Evolutionary conservation across 2,888 invertebrate genomes (phyloP).

Genomic region (Nowickia ferox): DNA sequence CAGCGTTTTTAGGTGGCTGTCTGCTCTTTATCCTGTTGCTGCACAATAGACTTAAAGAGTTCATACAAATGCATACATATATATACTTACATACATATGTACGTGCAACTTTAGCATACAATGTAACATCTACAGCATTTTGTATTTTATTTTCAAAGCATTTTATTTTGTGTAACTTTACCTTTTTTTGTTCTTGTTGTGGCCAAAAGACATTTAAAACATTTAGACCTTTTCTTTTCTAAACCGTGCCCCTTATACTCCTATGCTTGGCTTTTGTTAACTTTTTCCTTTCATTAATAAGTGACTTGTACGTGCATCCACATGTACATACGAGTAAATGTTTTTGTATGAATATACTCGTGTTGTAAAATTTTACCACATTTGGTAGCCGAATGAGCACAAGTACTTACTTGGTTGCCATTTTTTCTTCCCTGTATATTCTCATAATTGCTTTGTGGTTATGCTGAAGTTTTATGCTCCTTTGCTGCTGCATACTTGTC

Average conservation of each 20-base stretch:
- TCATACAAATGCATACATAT: too few species aligned
- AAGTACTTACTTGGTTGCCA: constrained; percentile 34
- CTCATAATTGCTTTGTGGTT: constrained; percentile 70
- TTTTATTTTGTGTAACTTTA: constrained; percentile 8
- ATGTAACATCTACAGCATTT: neutral
- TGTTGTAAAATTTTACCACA: constrained; percentile 54
- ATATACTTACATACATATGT: too few species aligned
- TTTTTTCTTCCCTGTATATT: constrained; percentile 37
- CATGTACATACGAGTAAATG: constrained; percentile 20
- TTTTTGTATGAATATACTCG: neutral
- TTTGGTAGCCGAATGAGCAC: constrained; percentile 41
- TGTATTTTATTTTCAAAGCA: constrained; percentile 10
- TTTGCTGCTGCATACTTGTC: constrained; percentile 14
- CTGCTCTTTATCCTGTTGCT: constrained; percentile 57
- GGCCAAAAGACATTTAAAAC: neutral
- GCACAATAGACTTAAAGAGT: constrained; percentile 15
- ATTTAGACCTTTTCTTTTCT: constrained; percentile 29
- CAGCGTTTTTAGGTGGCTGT: neutral
- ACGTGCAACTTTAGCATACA: constrained; percentile 1
- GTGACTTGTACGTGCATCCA: neutral
- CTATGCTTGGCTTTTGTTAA: constrained; percentile 43
- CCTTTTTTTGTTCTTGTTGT: constrained; percentile 11
- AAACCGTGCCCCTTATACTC: constrained; percentile 17
- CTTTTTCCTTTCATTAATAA: constrained; percentile 30
- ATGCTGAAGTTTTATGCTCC: constrained; percentile 63